phyloP scores from a whole-genome alignment of 2,113 vertebrate genomes.

The Osmerus eperlanus region DNA sequence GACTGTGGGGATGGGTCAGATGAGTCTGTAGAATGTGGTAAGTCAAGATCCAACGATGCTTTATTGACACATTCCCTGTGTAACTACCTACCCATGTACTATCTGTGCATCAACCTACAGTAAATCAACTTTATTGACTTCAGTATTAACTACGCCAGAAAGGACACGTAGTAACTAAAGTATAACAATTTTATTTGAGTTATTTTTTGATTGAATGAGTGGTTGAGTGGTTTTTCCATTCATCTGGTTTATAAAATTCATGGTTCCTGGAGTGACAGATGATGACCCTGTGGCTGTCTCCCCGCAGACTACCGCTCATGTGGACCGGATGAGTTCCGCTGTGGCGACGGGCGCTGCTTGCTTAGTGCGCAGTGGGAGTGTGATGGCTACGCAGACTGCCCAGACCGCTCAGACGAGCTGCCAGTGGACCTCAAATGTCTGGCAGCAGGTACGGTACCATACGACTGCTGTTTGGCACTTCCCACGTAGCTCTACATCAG shows the following conservation, averaged over 20 bases:
- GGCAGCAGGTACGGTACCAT: constrained; percentile 79
- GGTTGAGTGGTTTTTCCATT: neutral
- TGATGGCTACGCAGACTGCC: constrained; percentile 92
- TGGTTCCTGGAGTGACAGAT: constrained; percentile 3
- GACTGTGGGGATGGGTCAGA: constrained; percentile 96
- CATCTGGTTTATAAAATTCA: too few species aligned
- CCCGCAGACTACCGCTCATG: constrained; percentile 84
- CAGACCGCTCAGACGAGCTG: constrained; percentile 92
- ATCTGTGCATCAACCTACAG: neutral
- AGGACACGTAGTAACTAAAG: neutral
- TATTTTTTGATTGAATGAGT: neutral
- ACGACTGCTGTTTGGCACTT: constrained; percentile 47
- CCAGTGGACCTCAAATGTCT: constrained; percentile 89
- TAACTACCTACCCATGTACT: neutral
- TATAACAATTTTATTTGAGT: neutral
- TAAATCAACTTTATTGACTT: neutral
- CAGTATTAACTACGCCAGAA: neutral
- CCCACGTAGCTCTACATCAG: constrained; percentile 52
- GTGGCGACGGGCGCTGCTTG: constrained; percentile 90
- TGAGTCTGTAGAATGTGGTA: constrained; percentile 90
- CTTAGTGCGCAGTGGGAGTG: constrained; percentile 93
- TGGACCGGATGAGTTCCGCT: constrained; percentile 84
- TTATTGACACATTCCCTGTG: constrained; percentile 3
- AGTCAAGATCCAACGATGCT: constrained; percentile 51
- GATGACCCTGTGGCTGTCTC: constrained; percentile 30